A percentile compares a stretch with the other conserved stretches of the same genome.
These are phyloP conservation scores for Ditula angustiorana DNA, from an alignment of 2,888 invertebrate genomes.

Conservation along the genomic window DNA sequence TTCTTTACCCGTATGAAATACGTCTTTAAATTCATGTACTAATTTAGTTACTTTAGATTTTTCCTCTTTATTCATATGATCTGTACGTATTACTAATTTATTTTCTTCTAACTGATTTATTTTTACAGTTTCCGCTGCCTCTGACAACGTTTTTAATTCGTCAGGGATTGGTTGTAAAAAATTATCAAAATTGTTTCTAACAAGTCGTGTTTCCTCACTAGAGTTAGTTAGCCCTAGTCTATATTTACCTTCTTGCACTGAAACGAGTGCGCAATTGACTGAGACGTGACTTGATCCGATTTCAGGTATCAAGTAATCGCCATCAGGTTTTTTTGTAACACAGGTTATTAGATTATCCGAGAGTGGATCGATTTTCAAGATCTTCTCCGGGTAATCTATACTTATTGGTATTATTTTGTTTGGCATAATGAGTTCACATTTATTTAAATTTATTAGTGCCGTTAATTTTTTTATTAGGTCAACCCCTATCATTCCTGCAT, in stretches of 20 bases:
- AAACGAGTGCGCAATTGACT: not conserved
- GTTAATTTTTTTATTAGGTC: constrained; percentile 14
- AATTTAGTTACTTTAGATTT: not conserved
- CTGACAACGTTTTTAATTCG: not conserved
- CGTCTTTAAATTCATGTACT: not conserved
- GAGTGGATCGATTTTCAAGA: constrained; percentile 4
- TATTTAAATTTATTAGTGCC: constrained; percentile 3
- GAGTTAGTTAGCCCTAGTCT: not conserved
- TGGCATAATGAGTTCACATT: not conserved
- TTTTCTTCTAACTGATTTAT: not conserved
- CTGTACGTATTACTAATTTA: not conserved
- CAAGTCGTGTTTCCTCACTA: not conserved
- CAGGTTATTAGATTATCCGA: constrained; percentile 3
- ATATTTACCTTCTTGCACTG: not conserved
- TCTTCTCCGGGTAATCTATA: not conserved
- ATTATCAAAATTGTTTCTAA: not conserved
- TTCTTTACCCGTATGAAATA: not conserved
- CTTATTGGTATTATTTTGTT: not conserved
- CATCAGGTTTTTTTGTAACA: not conserved
- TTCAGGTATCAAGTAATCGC: not conserved
- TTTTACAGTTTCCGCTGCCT: not conserved
- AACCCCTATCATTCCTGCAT: constrained; percentile 15
- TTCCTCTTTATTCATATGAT: not conserved
- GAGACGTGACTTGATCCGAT: not conserved
- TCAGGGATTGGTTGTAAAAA: not conserved